Conservation (phyloP, 2,797 vertebrate species). For the Siniperca scherzeri region DNA sequence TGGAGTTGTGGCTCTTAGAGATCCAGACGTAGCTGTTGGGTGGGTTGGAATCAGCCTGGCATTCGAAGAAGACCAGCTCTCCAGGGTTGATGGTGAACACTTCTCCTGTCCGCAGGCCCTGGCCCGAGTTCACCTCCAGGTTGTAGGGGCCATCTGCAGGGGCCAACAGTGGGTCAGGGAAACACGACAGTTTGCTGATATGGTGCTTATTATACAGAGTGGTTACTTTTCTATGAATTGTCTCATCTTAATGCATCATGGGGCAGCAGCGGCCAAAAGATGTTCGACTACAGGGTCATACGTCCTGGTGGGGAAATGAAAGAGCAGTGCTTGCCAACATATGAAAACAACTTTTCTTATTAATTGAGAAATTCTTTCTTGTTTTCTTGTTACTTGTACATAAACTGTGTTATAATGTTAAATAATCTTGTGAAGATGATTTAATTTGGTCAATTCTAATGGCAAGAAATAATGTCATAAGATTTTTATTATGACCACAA, state of each 20-base stretch:
- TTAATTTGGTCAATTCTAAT: no score
- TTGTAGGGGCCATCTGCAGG: constrained; percentile 95
- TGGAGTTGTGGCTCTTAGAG: constrained; percentile 87
- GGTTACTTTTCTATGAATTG: constrained; percentile 1
- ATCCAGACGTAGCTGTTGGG: constrained; percentile 96
- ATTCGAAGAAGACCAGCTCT: constrained; percentile 92
- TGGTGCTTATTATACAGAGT: background rate
- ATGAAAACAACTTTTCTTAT: background rate
- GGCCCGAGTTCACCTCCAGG: constrained; percentile 92
- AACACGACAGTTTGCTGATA: constrained; percentile 35
- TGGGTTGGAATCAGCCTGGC: constrained; percentile 96
- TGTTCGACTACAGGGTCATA: background rate
- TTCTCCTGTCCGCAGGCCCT: constrained; percentile 89
- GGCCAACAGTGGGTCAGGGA: constrained; percentile 10
- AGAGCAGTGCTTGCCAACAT: background rate
- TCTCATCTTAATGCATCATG: constrained; percentile 8
- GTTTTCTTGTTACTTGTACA: background rate
- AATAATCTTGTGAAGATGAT: background rate
- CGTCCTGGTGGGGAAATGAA: background rate
- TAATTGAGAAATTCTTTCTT: background rate
- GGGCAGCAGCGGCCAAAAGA: background rate
- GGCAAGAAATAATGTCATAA: background rate
- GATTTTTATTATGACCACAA: background rate
- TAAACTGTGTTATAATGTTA: background rate
- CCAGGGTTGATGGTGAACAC: constrained; percentile 94